phyloP scores from a whole-genome alignment of 2,888 invertebrate species.

The Mythimna vitellina region DNA sequence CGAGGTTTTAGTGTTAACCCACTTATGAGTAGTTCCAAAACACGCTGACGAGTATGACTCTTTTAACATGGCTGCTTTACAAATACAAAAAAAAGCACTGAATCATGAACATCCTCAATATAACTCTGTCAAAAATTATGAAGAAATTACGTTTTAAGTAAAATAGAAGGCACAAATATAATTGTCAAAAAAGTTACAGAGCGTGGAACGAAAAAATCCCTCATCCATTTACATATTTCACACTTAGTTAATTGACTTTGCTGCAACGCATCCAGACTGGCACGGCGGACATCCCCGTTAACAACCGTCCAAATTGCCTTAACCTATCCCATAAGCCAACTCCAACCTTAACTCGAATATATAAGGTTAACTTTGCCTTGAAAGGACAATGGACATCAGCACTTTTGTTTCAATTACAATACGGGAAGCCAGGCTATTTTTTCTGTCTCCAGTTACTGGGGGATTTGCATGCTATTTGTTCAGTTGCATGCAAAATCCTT shows the following conservation, averaged over 20 bases:
- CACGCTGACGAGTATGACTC: background rate
- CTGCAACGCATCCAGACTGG: constrained; percentile 69
- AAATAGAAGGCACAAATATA: constrained; percentile 19
- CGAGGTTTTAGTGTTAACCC: constrained; percentile 2
- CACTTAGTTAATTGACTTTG: constrained; percentile 81
- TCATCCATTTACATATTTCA: constrained; percentile 80
- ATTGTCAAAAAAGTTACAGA: constrained; percentile 35
- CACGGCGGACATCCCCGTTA: constrained; percentile 68
- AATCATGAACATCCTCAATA: too few species aligned
- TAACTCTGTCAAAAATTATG: background rate
- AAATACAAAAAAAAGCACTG: background rate
- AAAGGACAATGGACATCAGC: constrained; percentile 50
- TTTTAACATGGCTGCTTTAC: background rate
- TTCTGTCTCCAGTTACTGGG: constrained; percentile 64
- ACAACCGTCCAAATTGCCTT: constrained; percentile 66
- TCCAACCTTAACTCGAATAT: constrained; percentile 2
- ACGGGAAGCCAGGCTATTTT: constrained; percentile 60
- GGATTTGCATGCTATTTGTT: constrained; percentile 67
- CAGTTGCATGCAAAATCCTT: constrained; percentile 58
- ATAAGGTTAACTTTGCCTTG: constrained; percentile 32
- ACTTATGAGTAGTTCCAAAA: background rate
- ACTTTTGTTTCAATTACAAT: constrained; percentile 75
- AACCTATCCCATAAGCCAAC: constrained; percentile 21
- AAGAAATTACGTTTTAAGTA: background rate
- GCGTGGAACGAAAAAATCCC: constrained; percentile 50